Evolutionary conservation across 2,888 invertebrate species (phyloP), one percentile per base, ranked within the genome.

Genomic region (Leucoptera coffeella): DNA sequence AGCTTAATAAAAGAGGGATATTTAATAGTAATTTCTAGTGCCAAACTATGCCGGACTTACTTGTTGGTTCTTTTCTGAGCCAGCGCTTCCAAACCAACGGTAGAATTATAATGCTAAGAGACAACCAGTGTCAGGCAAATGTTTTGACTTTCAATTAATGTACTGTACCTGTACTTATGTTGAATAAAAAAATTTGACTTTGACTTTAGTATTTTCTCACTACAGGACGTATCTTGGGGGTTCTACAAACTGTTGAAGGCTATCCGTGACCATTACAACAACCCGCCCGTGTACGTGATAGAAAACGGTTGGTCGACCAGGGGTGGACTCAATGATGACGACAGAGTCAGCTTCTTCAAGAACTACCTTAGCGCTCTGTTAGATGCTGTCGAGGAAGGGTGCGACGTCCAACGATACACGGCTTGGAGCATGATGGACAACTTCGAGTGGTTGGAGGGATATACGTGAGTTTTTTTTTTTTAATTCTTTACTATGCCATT

Each of bases 391-490:
- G 45, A 60, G 5, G 60, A 71, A 5, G 67, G 65, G 0, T 72
- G 65, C 29, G 51, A 74, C 35, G 42, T 76, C 2, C 46, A 38
- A 30, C 76, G 71, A 0, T 82, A 79, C 39, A 62, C 71, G 1
- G 69, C 62, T 1, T 79, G 80, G 78, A 76, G 76, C 15, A 45
- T 82, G 4, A 61, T 81, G 41, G 83, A 83, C 38, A 78, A 75
- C 37, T 78, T 81, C 38, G 80, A 81, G 43, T 82, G 80, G 79
- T 45, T 45, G 9, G 38, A 40, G 22, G 81, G 80, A 15, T 81
- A 75, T 39, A 56, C 47, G 69, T 75, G 43, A 61, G 69, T 47
- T 28, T n/a, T n/a, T n/a, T n/a, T n/a, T n/a, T n/a, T n/a, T n/a
- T n/a, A n/a, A n/a, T n/a, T n/a, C n/a, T n/a, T n/a, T n/a, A n/a